Percentiles rank a stretch among this genome's conserved stretches.
phyloP scores from a whole-genome alignment of 2,113 vertebrate species.

The Todiramphus chloris region DNA sequence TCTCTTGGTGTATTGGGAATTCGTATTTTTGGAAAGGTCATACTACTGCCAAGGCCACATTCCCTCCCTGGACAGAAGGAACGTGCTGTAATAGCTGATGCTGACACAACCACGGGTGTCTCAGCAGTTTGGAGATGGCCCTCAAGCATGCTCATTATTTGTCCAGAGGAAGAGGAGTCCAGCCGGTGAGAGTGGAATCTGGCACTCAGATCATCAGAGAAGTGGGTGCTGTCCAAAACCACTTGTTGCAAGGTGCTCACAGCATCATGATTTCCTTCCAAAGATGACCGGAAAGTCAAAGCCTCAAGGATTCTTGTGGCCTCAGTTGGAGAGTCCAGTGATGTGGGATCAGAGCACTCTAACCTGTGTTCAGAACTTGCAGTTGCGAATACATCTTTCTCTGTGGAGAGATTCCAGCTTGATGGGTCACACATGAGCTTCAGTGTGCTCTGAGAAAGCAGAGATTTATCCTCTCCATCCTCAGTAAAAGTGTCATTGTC shows the following conservation, averaged over 20 bases:
- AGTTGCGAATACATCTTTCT: not conserved
- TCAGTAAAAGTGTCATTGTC: not conserved
- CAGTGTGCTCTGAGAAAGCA: constrained; percentile 20
- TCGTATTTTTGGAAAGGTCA: constrained; percentile 86
- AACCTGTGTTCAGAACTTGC: not conserved
- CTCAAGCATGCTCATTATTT: constrained; percentile 67
- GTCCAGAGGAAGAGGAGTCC: constrained; percentile 79
- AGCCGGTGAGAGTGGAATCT: constrained; percentile 79
- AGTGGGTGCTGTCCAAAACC: constrained; percentile 39
- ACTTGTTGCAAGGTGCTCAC: constrained; percentile 1
- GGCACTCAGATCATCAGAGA: constrained; percentile 79
- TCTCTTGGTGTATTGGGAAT: constrained; percentile 81
- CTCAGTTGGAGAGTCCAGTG: not conserved
- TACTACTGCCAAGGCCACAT: constrained; percentile 75
- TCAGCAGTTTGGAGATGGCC: constrained; percentile 44
- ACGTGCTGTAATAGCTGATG: constrained; percentile 10
- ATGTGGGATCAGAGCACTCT: not conserved
- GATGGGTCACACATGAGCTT: constrained; percentile 21
- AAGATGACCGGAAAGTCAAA: constrained; percentile 10
- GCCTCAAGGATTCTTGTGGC: constrained; percentile 15
- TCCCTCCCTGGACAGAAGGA: constrained; percentile 22
- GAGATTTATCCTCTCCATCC: not conserved
- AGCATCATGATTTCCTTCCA: not conserved
- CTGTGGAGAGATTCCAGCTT: constrained; percentile 7
- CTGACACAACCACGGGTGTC: constrained; percentile 40